Evolutionary conservation across 1,140 invertebrate species (phyloP), one percentile per base, ranked within the genome.

Genomic region (Battus philenor): DNA sequence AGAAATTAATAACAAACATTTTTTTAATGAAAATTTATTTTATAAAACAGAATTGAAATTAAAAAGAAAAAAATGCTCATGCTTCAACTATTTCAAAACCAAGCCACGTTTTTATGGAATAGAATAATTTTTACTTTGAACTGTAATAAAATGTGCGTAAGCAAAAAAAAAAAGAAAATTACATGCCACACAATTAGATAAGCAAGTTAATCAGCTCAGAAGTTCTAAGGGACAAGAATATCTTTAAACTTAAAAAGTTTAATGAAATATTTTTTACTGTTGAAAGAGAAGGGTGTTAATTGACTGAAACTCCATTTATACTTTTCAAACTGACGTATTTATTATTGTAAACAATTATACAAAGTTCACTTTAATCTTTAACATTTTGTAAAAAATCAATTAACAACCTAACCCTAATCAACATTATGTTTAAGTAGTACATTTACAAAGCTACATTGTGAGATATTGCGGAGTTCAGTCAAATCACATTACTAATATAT

Each of bases 271-370:
- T n/a, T n/a, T n/a, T n/a, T 45, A 38, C 33, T 69, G 68, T 72
- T 77, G 69, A 76, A 69, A 82, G 74, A 82, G 69, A 77, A 82
- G 78, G 80, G 80, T 84, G 80, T 82, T 84, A 84, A 84, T 82
- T 84, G 80, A 84, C 80, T 84, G 78, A 84, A 84, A 84, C 80
- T 82, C 78, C 80, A 84, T 73, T 65, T 73, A 68, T 59, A 64
- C 69, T 74, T 75, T 81, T 67, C 60, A 70, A 81, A 82, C 59
- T 74, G 65, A 69, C 57, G 69, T 70, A 77, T 84, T 84, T 82
- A 82, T 84, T 84, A 59, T 68, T 75, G 66, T 78, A 78, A 77
- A 73, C 68, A 76, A 63, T 77, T 75, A 79, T 76, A 84, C 77
- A 84, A 81, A 75, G 62, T 68, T 73, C 65, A 75, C 63, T 75